phyloP scores from a whole-genome alignment of 1,140 invertebrate genomes.

The Macrostomum lignano region DNA sequence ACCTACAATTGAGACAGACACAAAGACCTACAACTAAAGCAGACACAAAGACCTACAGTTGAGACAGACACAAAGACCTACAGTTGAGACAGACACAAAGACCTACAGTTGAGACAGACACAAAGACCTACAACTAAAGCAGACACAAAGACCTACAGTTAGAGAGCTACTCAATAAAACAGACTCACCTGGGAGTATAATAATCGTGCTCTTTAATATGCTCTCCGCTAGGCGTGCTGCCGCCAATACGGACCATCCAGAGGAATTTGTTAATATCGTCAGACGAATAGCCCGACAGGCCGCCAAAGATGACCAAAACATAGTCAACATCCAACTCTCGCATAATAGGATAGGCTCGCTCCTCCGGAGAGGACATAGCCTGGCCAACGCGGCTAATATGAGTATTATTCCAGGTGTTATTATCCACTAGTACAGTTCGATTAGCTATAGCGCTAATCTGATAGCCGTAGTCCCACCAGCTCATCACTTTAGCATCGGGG shows the following conservation, averaged over 20 bases:
- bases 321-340: constrained; percentile 81
- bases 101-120: too few relatives aligned
- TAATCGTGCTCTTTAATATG: constrained; percentile 88
- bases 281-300: constrained; percentile 82
- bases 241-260: constrained; percentile 88
- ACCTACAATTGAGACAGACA: too few relatives aligned
- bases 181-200: too few relatives aligned
- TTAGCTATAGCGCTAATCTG: constrained; percentile 98
- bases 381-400: constrained; percentile 84
- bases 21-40: too few relatives aligned
- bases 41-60: too few relatives aligned
- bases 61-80: too few relatives aligned
- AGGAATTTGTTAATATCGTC: constrained; percentile 98
- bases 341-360: constrained; percentile 90
- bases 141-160: too few relatives aligned
- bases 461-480: constrained; percentile 99
- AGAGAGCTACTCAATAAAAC: too few relatives aligned
- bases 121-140: too few relatives aligned
- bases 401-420: constrained; percentile 98
- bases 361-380: constrained; percentile 81
- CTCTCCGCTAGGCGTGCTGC: constrained; percentile 57
- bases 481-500: constrained; percentile 82
- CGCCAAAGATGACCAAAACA: constrained; percentile 87
- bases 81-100: too few relatives aligned
- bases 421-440: constrained; percentile 85